Conservation (phyloP, 2,113 vertebrate genomes). For the Eublepharis macularius region DNA sequence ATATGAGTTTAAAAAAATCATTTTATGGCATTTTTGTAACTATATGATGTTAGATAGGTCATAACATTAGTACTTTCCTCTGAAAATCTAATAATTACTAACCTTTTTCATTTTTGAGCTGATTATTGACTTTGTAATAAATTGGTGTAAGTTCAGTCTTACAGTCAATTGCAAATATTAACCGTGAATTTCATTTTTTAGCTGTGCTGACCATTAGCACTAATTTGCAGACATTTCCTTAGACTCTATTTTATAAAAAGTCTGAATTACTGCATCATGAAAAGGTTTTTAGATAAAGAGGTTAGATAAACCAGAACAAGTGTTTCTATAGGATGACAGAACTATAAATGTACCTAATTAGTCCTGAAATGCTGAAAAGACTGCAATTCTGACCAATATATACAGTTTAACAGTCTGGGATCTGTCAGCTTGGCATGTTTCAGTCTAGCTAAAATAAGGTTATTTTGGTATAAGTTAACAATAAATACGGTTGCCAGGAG, state of each 20-base stretch:
- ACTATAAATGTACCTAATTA: background rate
- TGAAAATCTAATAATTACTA: constrained; percentile 81
- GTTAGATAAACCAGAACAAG: constrained; percentile 22
- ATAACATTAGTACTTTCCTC: constrained; percentile 76
- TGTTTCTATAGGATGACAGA: constrained; percentile 35
- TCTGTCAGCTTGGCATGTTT: background rate
- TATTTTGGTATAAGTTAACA: too few species aligned
- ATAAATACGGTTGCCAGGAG: too few species aligned
- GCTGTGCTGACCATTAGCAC: constrained; percentile 73
- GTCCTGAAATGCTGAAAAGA: background rate
- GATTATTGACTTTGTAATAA: constrained; percentile 83
- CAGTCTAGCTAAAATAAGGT: background rate
- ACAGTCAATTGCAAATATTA: constrained; percentile 72
- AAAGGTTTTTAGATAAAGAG: constrained; percentile 53
- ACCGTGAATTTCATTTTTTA: constrained; percentile 62
- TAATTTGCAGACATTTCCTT: constrained; percentile 69
- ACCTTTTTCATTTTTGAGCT: constrained; percentile 79
- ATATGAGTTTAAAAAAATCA: constrained; percentile 74
- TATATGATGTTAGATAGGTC: constrained; percentile 70
- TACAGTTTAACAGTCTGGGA: background rate
- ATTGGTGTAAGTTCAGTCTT: constrained; percentile 70
- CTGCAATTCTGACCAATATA: background rate
- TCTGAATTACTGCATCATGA: constrained; percentile 65
- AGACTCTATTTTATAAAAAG: constrained; percentile 55
- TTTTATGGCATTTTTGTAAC: constrained; percentile 74